Conservation (phyloP, 2,888 invertebrate species). For the Pammene fasciana region DNA sequence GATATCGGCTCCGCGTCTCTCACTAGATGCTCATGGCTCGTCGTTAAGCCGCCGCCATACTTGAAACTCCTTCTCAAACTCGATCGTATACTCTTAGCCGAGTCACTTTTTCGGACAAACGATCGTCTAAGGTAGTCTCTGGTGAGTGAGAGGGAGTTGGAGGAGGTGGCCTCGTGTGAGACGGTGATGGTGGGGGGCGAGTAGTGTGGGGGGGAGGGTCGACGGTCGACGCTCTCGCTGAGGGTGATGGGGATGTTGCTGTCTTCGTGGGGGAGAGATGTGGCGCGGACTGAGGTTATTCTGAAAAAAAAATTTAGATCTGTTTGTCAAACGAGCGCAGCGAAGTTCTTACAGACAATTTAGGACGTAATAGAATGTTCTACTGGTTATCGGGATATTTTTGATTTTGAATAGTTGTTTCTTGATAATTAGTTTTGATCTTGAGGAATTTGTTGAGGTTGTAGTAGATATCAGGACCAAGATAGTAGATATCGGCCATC, state of each 20-base stretch:
- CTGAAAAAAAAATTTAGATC: constrained; percentile 51
- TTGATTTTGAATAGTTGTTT: too few species aligned
- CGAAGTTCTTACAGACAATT: too few species aligned
- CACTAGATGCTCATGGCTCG: constrained; percentile 84
- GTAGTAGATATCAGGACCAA: too few species aligned
- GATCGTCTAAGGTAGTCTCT: constrained; percentile 70
- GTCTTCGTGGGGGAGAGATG: constrained; percentile 57
- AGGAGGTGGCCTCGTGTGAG: constrained; percentile 67
- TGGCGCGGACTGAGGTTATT: constrained; percentile 66
- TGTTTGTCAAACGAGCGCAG: too few species aligned
- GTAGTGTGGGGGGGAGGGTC: constrained; percentile 50
- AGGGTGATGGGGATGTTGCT: constrained; percentile 70
- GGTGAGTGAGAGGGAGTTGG: constrained; percentile 67
- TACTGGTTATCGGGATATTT: too few species aligned
- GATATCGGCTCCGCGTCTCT: constrained; percentile 85
- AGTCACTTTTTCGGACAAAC: constrained; percentile 73
- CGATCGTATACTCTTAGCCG: constrained; percentile 72
- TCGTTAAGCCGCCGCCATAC: constrained; percentile 70
- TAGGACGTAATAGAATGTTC: too few species aligned
- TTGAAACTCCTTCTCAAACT: constrained; percentile 73
- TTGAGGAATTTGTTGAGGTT: too few species aligned
- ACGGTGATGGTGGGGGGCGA: constrained; percentile 61
- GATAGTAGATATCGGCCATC: too few species aligned
- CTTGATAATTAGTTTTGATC: too few species aligned
- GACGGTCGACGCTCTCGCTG: constrained; percentile 71